Percentiles rank a stretch among this genome's conserved stretches.
Evolutionary conservation across 2,113 vertebrate species (phyloP).

Genomic region (Toxostoma redivivum): DNA sequence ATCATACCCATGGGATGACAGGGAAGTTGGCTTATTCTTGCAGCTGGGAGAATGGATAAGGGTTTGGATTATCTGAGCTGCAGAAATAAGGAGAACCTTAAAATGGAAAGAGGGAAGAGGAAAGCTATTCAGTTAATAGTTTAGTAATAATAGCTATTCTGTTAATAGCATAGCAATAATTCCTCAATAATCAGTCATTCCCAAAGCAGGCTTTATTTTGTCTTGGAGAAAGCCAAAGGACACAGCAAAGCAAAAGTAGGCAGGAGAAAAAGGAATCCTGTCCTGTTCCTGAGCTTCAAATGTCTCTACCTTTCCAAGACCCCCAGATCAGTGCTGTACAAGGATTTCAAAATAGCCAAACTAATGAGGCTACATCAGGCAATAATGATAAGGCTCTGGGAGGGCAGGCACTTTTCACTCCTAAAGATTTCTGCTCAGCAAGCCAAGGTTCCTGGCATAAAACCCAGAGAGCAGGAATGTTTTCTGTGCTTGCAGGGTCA

Average conservation of each 20-base stretch:
- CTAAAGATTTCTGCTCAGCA: neutral
- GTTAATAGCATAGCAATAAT: neutral
- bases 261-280: neutral
- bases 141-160: neutral
- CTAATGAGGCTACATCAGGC: neutral
- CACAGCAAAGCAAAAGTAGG: neutral
- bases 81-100: neutral
- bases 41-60: neutral
- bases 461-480: neutral
- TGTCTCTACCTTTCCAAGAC: neutral
- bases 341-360: neutral
- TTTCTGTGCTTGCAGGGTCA: neutral
- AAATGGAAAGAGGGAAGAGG: neutral
- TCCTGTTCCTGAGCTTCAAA: neutral
- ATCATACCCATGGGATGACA: slow-evolving; percentile 40
- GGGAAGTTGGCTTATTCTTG: neutral
- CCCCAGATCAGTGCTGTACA: neutral
- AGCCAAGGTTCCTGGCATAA: neutral
- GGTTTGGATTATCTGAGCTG: neutral
- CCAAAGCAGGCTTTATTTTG: neutral
- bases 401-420: neutral
- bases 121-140: neutral
- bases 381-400: neutral
- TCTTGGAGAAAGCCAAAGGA: neutral
- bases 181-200: neutral